Evolutionary conservation across 1,140 invertebrate species (phyloP), one percentile per base, ranked within the genome.

Genomic region (Neotoxoptera formosana): DNA sequence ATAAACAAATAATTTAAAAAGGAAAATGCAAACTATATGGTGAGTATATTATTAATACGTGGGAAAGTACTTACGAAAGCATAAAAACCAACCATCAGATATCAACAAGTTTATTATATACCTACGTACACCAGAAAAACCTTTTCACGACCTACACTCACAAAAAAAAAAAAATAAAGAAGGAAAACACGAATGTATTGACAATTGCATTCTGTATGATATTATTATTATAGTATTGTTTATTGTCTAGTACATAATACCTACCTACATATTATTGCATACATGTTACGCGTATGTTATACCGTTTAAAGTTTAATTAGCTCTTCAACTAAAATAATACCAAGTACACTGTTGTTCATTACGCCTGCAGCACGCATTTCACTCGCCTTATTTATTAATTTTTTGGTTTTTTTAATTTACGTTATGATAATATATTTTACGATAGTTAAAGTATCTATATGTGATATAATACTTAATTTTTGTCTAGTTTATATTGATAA

Each of bases 91-190:
- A n/a, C 36, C 81, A 47, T 87, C 45, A 30, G 25, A 87, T 47
- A 48, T 87, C 86, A 87, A 87, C 86, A 48, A 87, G 45, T 87
- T 87, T 87, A 86, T 86, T 47, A 41, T 41, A 41, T 41, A n/a
- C n/a, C n/a, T n/a, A 86, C 84, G 20, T 23, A 47, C 23, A 48
- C 86, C 14, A n/a, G 47, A 41, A 48, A 87, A 87, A 48, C 45
- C 47, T 34, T 48, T 87, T 87, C 45, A 87, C 14, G n/a, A 87
- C 30, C 20, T 87, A 47, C 45, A 47, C 36, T 84, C 83, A 84
- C 36, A 25, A 36, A 83, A 34, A 34, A n/a, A 76, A 67, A 67
- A 20, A 67, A 41, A 41, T 41, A 41, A 83, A 83, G 34, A 83
- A 36, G 34, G 17, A 36, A 83, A 83, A 8, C 21, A 4, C 21